These are phyloP conservation scores for Propithecus coquereli DNA, from an alignment of 2,113 vertebrate genomes.

Conservation along the genomic window DNA sequence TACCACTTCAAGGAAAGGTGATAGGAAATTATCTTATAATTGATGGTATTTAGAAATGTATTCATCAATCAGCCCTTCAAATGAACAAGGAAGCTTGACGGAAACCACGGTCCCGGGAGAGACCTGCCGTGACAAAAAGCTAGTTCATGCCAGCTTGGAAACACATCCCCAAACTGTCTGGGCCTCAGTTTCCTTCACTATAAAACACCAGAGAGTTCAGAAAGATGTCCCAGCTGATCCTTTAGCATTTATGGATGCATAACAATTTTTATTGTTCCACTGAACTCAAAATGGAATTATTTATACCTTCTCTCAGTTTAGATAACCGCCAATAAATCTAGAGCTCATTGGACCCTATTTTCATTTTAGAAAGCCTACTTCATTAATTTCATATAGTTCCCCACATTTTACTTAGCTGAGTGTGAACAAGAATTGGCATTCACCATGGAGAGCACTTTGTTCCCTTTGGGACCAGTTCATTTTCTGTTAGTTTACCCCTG, in stretches of 20 bases:
- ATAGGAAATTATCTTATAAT: constrained; percentile 41
- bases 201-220: not conserved
- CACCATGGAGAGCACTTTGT: not conserved
- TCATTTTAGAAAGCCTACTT: constrained; percentile 2
- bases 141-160: not conserved
- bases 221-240: not conserved
- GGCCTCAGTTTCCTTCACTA: not conserved
- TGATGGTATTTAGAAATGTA: not conserved
- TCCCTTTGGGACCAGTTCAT: not conserved
- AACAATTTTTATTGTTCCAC: not conserved
- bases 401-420: not conserved
- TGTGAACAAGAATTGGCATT: not conserved
- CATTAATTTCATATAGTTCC: not conserved
- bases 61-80: constrained; percentile 1
- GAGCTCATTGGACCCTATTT: not conserved
- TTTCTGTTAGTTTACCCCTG: not conserved
- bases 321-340: not conserved
- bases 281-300: not conserved
- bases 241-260: not conserved
- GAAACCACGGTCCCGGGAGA: not conserved
- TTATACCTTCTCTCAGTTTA: not conserved
- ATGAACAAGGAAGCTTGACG: not conserved
- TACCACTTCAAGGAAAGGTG: not conserved
- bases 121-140: rapidly evolving
- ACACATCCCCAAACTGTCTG: not conserved